These are phyloP conservation scores for Vimba vimba DNA, from an alignment of 2,113 vertebrate genomes.

Conservation along the genomic window DNA sequence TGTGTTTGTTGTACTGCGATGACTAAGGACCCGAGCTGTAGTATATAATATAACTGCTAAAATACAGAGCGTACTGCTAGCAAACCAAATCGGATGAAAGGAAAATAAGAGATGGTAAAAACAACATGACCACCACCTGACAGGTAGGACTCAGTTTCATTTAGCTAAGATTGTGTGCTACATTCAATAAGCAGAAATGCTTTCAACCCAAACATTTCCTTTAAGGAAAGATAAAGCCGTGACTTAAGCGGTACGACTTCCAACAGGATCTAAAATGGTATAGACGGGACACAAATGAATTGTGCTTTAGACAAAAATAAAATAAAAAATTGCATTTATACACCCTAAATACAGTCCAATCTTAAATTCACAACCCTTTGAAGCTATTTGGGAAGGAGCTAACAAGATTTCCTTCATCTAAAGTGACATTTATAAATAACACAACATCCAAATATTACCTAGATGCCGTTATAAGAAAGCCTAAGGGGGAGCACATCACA, in stretches of 20 bases:
- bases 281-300: neutral
- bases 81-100: slow-evolving; percentile 9
- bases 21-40: slow-evolving; percentile 5
- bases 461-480: slow-evolving; percentile 56
- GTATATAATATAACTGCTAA: slow-evolving; percentile 13
- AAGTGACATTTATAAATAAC: slow-evolving; percentile 76
- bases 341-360: slow-evolving; percentile 19
- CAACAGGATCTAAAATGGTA: slow-evolving; percentile 25
- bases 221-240: slow-evolving; percentile 25
- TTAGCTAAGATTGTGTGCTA: slow-evolving; percentile 24
- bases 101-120: slow-evolving; percentile 11
- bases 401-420: slow-evolving; percentile 62
- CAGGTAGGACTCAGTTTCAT: slow-evolving; percentile 2
- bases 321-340: neutral
- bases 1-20: neutral
- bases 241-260: neutral
- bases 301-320: neutral
- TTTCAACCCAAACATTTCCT: slow-evolving; percentile 23
- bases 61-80: slow-evolving; percentile 26
- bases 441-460: slow-evolving; percentile 60
- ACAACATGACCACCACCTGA: slow-evolving; percentile 23
- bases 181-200: slow-evolving; percentile 41
- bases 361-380: slow-evolving; percentile 18
- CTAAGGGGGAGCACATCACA: slow-evolving; percentile 61
- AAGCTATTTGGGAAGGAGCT: slow-evolving; percentile 34